phyloP scores from a whole-genome alignment of 2,797 vertebrate species.

The Sitta carolinensis region DNA sequence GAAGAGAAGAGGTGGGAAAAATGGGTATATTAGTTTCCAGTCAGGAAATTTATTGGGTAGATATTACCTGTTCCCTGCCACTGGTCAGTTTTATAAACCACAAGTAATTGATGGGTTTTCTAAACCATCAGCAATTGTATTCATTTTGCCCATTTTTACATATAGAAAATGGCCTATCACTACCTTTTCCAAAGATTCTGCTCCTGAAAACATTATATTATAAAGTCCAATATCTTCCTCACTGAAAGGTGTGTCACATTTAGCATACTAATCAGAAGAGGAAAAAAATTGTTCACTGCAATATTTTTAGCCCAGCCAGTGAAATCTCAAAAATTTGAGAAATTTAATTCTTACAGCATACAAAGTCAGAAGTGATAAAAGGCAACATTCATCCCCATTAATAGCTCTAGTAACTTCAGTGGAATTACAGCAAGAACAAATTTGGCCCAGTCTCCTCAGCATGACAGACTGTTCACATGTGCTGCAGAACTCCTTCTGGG shows the following conservation, averaged over 20 bases:
- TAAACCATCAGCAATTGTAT: not conserved
- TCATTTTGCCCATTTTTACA: not conserved
- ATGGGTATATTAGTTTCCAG: not conserved
- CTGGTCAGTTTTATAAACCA: not conserved
- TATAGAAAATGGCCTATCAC: not conserved
- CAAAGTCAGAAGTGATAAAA: constrained; percentile 38
- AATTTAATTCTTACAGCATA: not conserved
- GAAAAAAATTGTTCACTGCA: not conserved
- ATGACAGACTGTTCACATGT: constrained; percentile 56
- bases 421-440: constrained; percentile 32
- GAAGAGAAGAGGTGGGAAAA: not conserved
- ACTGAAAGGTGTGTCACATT: not conserved
- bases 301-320: constrained; percentile 14
- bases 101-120: not conserved
- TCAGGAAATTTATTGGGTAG: not conserved
- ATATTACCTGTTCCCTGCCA: not conserved
- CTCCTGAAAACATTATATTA: not conserved
- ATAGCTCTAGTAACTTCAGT: constrained; percentile 29
- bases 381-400: constrained; percentile 22
- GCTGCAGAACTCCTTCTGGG: constrained; percentile 44
- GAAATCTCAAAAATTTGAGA: constrained; percentile 27
- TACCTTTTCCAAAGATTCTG: not conserved
- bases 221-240: not conserved
- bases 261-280: not conserved
- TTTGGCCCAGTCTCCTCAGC: constrained; percentile 11